Evolutionary conservation across 2,888 invertebrate genomes (phyloP).

Genomic region (Adineta ricciae): DNA sequence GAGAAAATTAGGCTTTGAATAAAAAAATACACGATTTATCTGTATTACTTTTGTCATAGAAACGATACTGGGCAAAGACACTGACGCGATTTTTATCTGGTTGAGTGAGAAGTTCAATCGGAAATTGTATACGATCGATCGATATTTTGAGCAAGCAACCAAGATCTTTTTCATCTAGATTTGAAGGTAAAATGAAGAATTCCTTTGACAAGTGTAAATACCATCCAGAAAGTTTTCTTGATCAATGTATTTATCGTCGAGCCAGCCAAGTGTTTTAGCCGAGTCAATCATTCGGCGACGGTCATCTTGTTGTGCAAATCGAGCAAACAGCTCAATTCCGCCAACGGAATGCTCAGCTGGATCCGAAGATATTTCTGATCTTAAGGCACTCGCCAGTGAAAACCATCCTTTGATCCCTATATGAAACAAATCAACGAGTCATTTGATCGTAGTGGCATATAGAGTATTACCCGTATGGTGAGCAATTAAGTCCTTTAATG

Average conservation of each 20-base stretch:
- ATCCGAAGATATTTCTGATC: not conserved
- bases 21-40: not conserved
- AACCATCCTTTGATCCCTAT: constrained; percentile 10
- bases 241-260: not conserved
- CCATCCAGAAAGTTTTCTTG: constrained; percentile 11
- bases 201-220: not conserved
- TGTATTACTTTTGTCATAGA: not conserved
- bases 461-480: not conserved
- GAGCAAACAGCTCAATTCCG: constrained; percentile 44
- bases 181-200: too few relatives aligned
- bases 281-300: constrained; percentile 42
- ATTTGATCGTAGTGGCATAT: not conserved
- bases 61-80: constrained; percentile 8
- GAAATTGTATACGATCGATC: constrained; percentile 19
- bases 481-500: not conserved
- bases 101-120: not conserved
- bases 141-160: not conserved
- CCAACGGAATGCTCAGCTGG: constrained; percentile 40
- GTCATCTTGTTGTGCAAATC: constrained; percentile 45
- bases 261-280: constrained; percentile 44
- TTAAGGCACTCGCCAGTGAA: not conserved
- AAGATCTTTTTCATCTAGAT: constrained; percentile 4
- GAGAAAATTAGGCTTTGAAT: too few relatives aligned
- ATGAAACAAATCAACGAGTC: not conserved
- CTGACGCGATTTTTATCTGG: not conserved